Evolutionary conservation across 2,888 invertebrate species (phyloP), one percentile per base, ranked within the genome.

Genomic region (Sphaeridia pumilis): DNA sequence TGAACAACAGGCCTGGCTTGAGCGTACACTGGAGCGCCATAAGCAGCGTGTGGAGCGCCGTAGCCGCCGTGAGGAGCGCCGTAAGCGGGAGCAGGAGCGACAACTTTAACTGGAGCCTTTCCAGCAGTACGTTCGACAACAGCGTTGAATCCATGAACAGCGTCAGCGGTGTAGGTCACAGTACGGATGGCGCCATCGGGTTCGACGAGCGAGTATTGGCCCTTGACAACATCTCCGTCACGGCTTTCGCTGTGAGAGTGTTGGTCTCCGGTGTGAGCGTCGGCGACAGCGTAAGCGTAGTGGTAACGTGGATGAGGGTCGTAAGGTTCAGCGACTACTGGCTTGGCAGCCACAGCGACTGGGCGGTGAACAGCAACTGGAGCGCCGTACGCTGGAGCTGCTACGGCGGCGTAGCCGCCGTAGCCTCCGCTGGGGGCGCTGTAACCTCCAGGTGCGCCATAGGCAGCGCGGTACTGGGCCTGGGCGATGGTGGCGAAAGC

Each of bases 101-200:
- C 54, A 35, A 45, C 36, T 24, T 48, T 47, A 41, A 24, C 53
- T n/a, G 28, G 45, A 35, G 48, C 43, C 24, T 54, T 52, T 3
- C 54, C 49, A n/a, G n/a, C n/a, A 24, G 54, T 48, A 28, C 60
- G 49, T 35, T 62, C 58, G 17, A 63, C 62, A 27, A 63, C 57
- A 44, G 63, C 63, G 48, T 62, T 62, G 57, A 62, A 62, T 60
- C 62, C 62, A 52, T 62, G 57, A 57, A 62, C 49, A 25, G 49
- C 34, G 47, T 62, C 62, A 50, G 62, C 60, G 44, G 59, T 60
- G 60, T 62, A 62, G 52, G 60, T 59, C n/a, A 62, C 60, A 48
- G 60, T 60, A 24, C 60, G 42, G 53, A 60, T 49, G 27, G 56
- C 45, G 52, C 60, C 60, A 28, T 56, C 58, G 14, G 58, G 58